Evolutionary conservation across 2,888 invertebrate genomes (phyloP), one percentile per base, ranked within the genome.

Genomic region (Thera britannica): DNA sequence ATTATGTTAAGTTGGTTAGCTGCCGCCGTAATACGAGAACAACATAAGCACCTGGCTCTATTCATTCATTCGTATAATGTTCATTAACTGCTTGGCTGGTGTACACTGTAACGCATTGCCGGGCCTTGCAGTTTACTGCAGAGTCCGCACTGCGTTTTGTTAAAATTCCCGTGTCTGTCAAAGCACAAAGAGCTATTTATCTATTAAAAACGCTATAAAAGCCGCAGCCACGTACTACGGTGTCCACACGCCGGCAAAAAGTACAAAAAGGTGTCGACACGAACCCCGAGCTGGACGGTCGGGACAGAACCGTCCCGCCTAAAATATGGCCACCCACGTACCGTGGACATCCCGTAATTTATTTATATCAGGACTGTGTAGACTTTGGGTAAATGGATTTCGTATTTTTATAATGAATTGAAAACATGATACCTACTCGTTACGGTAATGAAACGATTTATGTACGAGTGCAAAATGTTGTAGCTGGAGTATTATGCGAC

Each of bases 181-280:
- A 80, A 80, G 78, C 79, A 80, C 81, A 80, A 79, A 77, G 74
- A 76, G 77, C 77, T 81, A 81, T 83, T 83, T 84, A 85, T 83
- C 80, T 84, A 83, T 84, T 83, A 83, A 87, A 83, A 83, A 78
- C 71, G 73, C 75, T 77, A 80, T 80, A 82, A 84, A 82, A 83
- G 77, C 81, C 78, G 75, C 77, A 74, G 71, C 81, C 86, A 83
- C 84, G 81, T 83, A 73, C 75, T 68, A 75, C 72, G 76, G 80
- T 79, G 81, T 78, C 82, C 83, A 77, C 83, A 74, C 80, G 76
- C 71, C 75, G 73, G 74, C 77, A 80, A 81, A 81, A 78, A 79
- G 74, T 72, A 74, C 70, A 75, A 87, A 87, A 86, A 83, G 80
- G 82, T 85, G 86, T 79, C 83, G 83, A 88, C 88, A 80, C 83